phyloP scores from a whole-genome alignment of 1,140 invertebrate genomes.

The Harlomillsia oculata region DNA sequence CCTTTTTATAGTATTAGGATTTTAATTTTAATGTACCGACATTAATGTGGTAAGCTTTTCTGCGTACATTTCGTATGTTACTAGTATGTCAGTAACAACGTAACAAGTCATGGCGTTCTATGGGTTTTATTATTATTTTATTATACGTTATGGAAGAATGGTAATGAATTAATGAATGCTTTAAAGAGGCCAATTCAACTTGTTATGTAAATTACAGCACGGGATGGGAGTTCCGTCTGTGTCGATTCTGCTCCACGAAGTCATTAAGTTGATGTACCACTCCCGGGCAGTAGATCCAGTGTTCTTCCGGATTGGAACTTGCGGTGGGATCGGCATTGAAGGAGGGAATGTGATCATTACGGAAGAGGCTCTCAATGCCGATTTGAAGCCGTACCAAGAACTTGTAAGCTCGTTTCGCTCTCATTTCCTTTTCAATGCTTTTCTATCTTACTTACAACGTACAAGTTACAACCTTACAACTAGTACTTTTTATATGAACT shows the following conservation, averaged over 20 bases:
- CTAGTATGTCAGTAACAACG: no score
- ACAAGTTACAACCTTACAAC: no score
- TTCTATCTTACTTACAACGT: background rate
- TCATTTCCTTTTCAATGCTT: background rate
- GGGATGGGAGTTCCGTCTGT: constrained; percentile 90
- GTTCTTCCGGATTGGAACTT: constrained; percentile 86
- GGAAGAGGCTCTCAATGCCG: constrained; percentile 73
- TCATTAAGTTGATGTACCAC: constrained; percentile 88
- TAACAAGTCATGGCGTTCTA: no score
- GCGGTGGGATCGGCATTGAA: constrained; percentile 81
- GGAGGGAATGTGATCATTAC: constrained; percentile 80
- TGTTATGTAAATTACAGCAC: constrained; percentile 52
- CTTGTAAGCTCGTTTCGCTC: constrained; percentile 43
- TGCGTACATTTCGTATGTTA: no score
- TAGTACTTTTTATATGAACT: no score
- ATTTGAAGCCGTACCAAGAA: constrained; percentile 58
- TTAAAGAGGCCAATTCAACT: background rate
- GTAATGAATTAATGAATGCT: no score
- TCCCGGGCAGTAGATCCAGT: constrained; percentile 75
- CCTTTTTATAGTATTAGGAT: no score
- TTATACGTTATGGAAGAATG: no score
- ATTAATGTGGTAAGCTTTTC: no score
- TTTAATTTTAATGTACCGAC: no score
- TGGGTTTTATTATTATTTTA: no score
- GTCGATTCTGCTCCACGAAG: constrained; percentile 81